These are phyloP conservation scores for Agriotes lineatus DNA, from an alignment of 2,888 invertebrate species.

Conservation along the genomic window DNA sequence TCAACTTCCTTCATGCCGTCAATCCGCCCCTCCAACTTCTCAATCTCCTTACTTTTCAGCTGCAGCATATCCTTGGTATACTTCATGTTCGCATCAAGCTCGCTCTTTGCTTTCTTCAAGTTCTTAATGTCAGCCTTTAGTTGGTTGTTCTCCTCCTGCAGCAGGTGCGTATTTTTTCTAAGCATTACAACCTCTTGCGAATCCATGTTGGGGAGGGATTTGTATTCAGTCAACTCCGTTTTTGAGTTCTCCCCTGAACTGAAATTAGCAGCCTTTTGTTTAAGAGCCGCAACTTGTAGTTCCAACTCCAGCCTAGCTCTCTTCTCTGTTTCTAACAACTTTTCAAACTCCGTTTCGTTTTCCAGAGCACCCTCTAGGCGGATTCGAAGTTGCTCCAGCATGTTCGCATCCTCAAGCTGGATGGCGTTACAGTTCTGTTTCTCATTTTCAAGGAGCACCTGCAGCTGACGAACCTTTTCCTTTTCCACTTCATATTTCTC, in stretches of 20 bases:
- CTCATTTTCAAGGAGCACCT: constrained; percentile 72
- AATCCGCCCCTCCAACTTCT: constrained; percentile 54
- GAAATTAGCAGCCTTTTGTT: constrained; percentile 45
- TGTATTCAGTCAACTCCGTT: constrained; percentile 60
- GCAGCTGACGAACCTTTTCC: constrained; percentile 70
- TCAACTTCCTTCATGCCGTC: constrained; percentile 50
- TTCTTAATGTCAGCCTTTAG: constrained; percentile 51
- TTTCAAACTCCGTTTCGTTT: constrained; percentile 74
- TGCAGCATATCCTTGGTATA: constrained; percentile 56
- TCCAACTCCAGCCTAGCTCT: constrained; percentile 62
- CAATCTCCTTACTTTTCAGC: constrained; percentile 51
- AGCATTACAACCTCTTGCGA: constrained; percentile 51
- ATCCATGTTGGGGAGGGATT: constrained; percentile 55
- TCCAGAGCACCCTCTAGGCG: constrained; percentile 75
- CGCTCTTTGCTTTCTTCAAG: constrained; percentile 51
- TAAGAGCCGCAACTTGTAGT: constrained; percentile 55
- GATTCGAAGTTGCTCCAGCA: constrained; percentile 75
- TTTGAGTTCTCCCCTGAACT: constrained; percentile 47
- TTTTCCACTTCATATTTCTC: constrained; percentile 68
- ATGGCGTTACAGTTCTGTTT: constrained; percentile 69
- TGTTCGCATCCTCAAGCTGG: constrained; percentile 75
- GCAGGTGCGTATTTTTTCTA: constrained; percentile 48
- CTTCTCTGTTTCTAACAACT: constrained; percentile 70
- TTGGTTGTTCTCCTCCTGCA: constrained; percentile 51
- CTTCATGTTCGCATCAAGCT: constrained; percentile 55